These are phyloP conservation scores for Microplitis manilae DNA, from an alignment of 2,888 invertebrate genomes.

Conservation along the genomic window DNA sequence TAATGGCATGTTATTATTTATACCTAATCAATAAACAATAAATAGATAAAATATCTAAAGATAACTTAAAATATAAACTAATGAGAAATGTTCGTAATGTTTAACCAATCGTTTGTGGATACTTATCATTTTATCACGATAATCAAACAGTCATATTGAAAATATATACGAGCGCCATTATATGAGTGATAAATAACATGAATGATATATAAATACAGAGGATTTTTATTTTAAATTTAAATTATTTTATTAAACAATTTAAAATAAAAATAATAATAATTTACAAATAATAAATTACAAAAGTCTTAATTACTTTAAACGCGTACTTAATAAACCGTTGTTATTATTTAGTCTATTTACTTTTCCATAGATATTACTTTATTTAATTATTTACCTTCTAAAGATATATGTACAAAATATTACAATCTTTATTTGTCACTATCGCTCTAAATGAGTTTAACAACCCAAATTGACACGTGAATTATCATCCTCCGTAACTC, in stretches of 20 bases:
- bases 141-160: constrained; percentile 8
- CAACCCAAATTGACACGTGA: constrained; percentile 1
- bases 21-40: neutral
- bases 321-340: neutral
- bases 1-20: neutral
- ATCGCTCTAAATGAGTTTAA: neutral
- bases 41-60: neutral
- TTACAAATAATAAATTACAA: neutral
- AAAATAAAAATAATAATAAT: neutral
- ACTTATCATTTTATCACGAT: constrained; percentile 15
- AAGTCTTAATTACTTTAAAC: neutral
- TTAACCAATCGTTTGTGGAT: constrained; percentile 15
- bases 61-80: constrained; percentile 1
- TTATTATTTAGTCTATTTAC: neutral
- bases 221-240: too few relatives aligned
- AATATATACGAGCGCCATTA: constrained; percentile 11
- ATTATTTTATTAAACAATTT: too few relatives aligned
- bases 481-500: neutral
- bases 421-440: neutral
- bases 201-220: neutral
- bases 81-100: neutral
- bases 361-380: neutral
- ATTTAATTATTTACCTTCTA: neutral
- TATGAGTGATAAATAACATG: neutral
- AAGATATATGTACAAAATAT: neutral